A percentile compares a stretch with the other conserved stretches of the same genome.
phyloP scores from a whole-genome alignment of 2,797 vertebrate genomes.

The Ctenochaetus hawaiiensis region DNA sequence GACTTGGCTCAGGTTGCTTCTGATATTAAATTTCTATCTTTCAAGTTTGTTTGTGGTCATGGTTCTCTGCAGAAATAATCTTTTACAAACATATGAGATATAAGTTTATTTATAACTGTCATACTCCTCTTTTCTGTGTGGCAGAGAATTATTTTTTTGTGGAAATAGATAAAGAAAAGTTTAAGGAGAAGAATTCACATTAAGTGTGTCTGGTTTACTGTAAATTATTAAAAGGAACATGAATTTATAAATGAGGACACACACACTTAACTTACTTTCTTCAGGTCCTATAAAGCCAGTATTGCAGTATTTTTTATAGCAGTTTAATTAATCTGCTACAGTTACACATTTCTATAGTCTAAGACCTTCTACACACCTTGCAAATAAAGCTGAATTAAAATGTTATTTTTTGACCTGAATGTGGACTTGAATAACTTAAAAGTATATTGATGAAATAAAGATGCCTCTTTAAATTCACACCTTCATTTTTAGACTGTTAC shows the following conservation, averaged over 20 bases:
- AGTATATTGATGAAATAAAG: slow-evolving; percentile 11
- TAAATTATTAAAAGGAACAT: neutral
- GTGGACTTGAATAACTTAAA: neutral
- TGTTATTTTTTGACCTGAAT: neutral
- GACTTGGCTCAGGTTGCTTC: slow-evolving; percentile 32
- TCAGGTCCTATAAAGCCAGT: neutral
- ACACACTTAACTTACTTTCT: neutral
- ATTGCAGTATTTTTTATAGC: neutral
- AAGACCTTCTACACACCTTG: neutral
- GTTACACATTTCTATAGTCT: neutral
- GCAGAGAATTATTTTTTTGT: neutral
- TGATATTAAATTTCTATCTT: slow-evolving; percentile 42
- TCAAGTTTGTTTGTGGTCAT: slow-evolving; percentile 15
- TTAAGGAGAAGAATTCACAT: neutral
- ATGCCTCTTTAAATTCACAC: neutral
- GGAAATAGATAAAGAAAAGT: slow-evolving; percentile 26
- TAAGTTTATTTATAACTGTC: slow-evolving; percentile 28
- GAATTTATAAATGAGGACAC: neutral
- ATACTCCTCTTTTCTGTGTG: neutral
- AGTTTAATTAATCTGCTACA: neutral
- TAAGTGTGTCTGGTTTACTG: slow-evolving; percentile 4
- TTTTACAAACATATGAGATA: slow-evolving; percentile 10
- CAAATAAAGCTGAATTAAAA: slow-evolving; percentile 6
- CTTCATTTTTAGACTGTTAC: neutral
- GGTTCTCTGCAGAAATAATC: slow-evolving; percentile 9